Base-by-base conservation (phyloP, 2,113 vertebrate genomes). In the Trematocara zebra region DNA sequence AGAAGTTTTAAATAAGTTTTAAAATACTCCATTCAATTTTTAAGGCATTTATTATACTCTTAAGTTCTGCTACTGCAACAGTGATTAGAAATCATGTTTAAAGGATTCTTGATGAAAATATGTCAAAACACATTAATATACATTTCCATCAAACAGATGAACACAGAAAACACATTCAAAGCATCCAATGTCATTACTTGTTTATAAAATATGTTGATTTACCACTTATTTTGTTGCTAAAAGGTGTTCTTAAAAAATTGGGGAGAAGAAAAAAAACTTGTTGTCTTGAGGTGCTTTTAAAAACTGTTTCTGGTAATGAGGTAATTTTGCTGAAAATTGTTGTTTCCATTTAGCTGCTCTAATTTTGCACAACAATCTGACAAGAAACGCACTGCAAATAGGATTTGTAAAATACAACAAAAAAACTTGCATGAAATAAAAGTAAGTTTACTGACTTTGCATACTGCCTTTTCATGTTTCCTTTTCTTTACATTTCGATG, bases 281-380 rank as follows among this genome's bases (percentile, higher is more conserved):
- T 86, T 90, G 85, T 82, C n/a, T 85, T 17, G 5, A 87, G 57
- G 78, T 35, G 64, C 80, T 88, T 88, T 88, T 47, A 51, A 67
- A 83, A 91, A 84, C 14, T 20, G 61, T 81, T 88, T 87, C 44
- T 64, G 57, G 82, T 93, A 91, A 91, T 91, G 88, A 89, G 82
- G 54, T 89, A 86, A 92, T 88, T 81, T 78, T 31, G 80, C 87
- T 80, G 79, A 88, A 91, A 93, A 91, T 87, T 79, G 90, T 84
- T 37, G 76, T 78, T 85, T 80, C 59, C 81, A 91, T 94, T 90
- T 85, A 84, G 87, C 33, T 8, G 57, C 78, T 86, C 53, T 83
- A 87, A 89, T 92, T 88, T 81, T 51, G 85, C 84, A 81, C 84
- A 84, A 84, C 85, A 90, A 87, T 47, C n/a, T 90, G 81, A 86